Base-by-base conservation (phyloP, 2,888 invertebrate genomes). In the Archaeoteleia sp. region DNA sequence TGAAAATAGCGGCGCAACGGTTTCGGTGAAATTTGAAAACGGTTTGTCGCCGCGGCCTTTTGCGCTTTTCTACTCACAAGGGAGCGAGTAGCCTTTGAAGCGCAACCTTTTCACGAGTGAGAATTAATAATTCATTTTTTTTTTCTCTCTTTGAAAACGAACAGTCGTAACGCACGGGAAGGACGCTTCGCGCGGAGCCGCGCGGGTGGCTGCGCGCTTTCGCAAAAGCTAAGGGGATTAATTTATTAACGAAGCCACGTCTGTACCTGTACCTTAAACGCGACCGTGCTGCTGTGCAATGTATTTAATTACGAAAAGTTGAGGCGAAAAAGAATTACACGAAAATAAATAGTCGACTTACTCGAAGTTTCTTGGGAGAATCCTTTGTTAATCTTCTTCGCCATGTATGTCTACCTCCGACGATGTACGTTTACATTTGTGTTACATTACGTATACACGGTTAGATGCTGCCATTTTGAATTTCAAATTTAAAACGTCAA, bases 21-120 rank as follows among this genome's bases (percentile, higher is more conserved):
- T n/a, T n/a, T n/a, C 51, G 67, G 27, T 67, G 61, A 67, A 61
- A 45, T 46, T 55, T 61, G 55, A 67, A 67, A 67, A 61, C 61
- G 39, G 61, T 61, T 67, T 61, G 51, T 61, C 57, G 51, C 49
- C 45, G 46, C 40, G 42, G 63, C 35, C 66, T 66, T 66, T 66
- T 66, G 66, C 66, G 48, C 55, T 67, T 61, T 67, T 57, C 51
- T 51, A 51, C 67, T 61, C 43, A 39, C 23, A 57, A 67, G 67
- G 61, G 55, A 67, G 46, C 17, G 61, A 43, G 57, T 67, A 45
- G 67, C 29, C 53, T 67, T 67, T 67, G 61, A 62, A 62, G 45
- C 27, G 17, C 60, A 34, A 67, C 57, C 57, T 67, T 62, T 67
- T 53, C 53, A 32, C 40, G 46, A 57, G 61, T 62, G 67, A 62